Evolutionary conservation across 2,113 vertebrate species (phyloP).

Genomic region (Thamnaconus septentrionalis): DNA sequence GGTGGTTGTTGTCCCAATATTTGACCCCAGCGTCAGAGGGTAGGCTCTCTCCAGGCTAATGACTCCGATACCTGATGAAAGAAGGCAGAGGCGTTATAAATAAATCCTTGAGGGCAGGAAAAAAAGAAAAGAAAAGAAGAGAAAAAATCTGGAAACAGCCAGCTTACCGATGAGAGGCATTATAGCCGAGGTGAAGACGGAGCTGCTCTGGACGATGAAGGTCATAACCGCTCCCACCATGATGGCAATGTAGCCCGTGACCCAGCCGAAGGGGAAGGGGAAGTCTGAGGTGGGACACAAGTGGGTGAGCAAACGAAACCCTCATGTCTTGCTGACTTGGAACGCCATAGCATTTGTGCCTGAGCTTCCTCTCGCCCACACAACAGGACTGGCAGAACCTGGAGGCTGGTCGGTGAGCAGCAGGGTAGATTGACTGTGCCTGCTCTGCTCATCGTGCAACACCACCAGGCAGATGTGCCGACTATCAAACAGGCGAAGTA

Average conservation of each 20-base stretch:
- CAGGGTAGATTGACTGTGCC: conserved; percentile 46
- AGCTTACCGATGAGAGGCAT: conserved; percentile 91
- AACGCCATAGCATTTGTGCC: conserved; percentile 39
- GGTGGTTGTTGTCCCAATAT: conserved; percentile 97
- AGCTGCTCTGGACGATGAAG: conserved; percentile 96
- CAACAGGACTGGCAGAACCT: conserved; percentile 37
- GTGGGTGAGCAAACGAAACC: conserved; percentile 6
- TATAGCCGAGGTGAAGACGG: conserved; percentile 95
- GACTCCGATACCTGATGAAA: conserved; percentile 86
- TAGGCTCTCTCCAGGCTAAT: conserved; percentile 94
- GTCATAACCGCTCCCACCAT: conserved; percentile 94
- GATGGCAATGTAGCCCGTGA: conserved; percentile 94
- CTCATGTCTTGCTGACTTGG: not conserved
- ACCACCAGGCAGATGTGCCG: conserved; percentile 54
- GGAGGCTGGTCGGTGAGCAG: conserved; percentile 26
- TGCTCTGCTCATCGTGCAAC: conserved; percentile 71
- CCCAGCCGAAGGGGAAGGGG: conserved; percentile 90
- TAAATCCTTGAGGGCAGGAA: not conserved
- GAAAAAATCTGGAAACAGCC: not conserved
- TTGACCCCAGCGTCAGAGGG: conserved; percentile 92
- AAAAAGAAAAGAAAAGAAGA: too few species aligned
- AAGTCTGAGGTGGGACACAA: conserved; percentile 81
- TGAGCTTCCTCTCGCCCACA: conserved; percentile 28
- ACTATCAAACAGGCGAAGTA: conserved; percentile 68
- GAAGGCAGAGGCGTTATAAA: not conserved